Conservation (phyloP, 1,140 invertebrate species). For the Drosophila obscura region DNA sequence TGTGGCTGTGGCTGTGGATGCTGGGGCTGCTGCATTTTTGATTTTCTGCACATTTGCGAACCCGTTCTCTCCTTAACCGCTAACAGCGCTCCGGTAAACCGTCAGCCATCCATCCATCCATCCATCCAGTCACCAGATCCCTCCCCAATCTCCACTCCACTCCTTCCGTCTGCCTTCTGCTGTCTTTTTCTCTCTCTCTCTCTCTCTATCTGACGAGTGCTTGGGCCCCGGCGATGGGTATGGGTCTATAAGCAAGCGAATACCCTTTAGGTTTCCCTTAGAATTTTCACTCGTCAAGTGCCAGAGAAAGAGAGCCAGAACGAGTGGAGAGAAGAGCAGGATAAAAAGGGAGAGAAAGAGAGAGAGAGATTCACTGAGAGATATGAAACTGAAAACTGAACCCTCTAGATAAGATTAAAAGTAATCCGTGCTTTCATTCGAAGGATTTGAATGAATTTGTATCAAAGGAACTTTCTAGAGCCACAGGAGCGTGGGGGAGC, state of each 20-base stretch:
- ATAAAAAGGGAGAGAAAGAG: no score
- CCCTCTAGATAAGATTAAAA: no score
- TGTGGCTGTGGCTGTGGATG: constrained; percentile 13
- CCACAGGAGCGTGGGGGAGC: no score
- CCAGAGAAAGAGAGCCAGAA: background rate
- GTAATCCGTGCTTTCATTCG: no score
- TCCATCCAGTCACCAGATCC: background rate
- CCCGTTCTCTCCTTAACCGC: constrained; percentile 62
- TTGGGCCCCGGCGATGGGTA: background rate
- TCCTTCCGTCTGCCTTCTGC: no score
- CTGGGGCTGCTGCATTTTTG: constrained; percentile 28
- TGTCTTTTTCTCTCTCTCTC: background rate
- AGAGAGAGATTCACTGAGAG: no score
- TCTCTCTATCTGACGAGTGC: background rate
- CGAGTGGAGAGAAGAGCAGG: background rate
- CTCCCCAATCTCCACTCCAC: background rate
- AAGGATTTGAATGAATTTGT: no score
- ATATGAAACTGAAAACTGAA: no score
- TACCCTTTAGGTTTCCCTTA: constrained; percentile 4
- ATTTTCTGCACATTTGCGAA: constrained; percentile 65
- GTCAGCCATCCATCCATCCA: background rate
- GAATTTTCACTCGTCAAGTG: background rate
- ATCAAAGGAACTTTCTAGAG: no score
- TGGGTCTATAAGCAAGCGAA: background rate
- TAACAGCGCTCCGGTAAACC: background rate